Evolutionary conservation across 2,797 vertebrate genomes (phyloP).

Genomic region (Cetoscarus ocellatus): DNA sequence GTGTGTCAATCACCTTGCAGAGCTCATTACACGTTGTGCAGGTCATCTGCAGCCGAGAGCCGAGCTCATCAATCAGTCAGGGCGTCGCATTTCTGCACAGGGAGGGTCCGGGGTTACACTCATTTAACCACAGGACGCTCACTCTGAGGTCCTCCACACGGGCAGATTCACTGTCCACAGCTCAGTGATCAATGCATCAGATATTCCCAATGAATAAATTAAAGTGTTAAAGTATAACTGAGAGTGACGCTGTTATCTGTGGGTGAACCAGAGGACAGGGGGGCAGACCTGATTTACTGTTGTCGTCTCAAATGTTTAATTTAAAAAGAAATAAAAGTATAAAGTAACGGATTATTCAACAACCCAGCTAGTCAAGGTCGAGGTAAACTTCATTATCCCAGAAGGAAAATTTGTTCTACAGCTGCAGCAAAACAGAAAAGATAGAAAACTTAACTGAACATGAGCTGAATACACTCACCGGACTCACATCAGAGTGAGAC

Average conservation of each 20-base stretch:
- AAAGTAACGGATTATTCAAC: background rate
- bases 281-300: background rate
- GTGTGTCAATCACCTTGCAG: constrained; percentile 19
- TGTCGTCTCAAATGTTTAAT: background rate
- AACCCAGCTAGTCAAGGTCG: too few species aligned
- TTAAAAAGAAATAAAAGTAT: background rate
- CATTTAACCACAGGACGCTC: constrained; percentile 14
- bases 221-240: background rate
- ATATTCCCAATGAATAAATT: constrained; percentile 6
- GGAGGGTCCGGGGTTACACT: constrained; percentile 17
- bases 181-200: background rate
- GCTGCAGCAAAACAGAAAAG: too few species aligned
- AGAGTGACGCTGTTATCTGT: background rate
- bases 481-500: too few species aligned
- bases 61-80: constrained; percentile 39
- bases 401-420: too few species aligned
- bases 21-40: constrained; percentile 32
- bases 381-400: too few species aligned
- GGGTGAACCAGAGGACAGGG: background rate
- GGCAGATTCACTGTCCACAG: background rate
- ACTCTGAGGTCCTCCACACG: background rate
- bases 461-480: too few species aligned
- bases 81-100: constrained; percentile 16
- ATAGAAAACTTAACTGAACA: too few species aligned
- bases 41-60: constrained; percentile 29